These are phyloP conservation scores for Pissodes strobi DNA, from an alignment of 1,140 invertebrate genomes.

Conservation along the genomic window DNA sequence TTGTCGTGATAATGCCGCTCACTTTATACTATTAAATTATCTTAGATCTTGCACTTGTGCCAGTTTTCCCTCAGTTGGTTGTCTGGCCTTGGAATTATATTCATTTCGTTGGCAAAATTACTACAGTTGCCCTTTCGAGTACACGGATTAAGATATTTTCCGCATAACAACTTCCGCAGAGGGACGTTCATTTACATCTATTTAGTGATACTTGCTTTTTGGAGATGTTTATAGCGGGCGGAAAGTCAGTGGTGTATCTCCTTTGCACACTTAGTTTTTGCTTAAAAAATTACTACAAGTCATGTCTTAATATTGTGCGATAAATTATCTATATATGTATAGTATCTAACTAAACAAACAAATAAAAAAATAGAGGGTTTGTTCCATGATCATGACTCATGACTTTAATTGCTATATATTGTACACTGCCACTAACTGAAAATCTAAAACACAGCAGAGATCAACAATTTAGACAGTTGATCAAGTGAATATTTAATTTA, in stretches of 20 bases:
- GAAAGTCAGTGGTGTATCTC: conserved; percentile 1
- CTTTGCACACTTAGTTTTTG: no score
- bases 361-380: no score
- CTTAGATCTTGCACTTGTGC: conserved; percentile 29
- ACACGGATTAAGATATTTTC: conserved; percentile 23
- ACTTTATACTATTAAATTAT: conserved; percentile 30
- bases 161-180: conserved; percentile 15
- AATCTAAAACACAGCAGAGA: no score
- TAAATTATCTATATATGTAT: no score
- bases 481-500: no score
- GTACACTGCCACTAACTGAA: no score
- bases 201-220: conserved; percentile 1
- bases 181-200: conserved; percentile 21
- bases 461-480: no score
- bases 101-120: conserved; percentile 17
- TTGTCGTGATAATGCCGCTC: conserved; percentile 21
- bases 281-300: no score
- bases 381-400: no score
- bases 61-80: conserved; percentile 17
- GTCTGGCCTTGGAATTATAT: conserved; percentile 21
- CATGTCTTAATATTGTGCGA: no score
- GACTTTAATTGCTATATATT: no score
- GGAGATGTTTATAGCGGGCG: background rate
- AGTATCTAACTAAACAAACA: no score
- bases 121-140: conserved; percentile 14